Base-by-base conservation (phyloP, 2,888 invertebrate species). In the Hermaeophaga mercurialis region DNA sequence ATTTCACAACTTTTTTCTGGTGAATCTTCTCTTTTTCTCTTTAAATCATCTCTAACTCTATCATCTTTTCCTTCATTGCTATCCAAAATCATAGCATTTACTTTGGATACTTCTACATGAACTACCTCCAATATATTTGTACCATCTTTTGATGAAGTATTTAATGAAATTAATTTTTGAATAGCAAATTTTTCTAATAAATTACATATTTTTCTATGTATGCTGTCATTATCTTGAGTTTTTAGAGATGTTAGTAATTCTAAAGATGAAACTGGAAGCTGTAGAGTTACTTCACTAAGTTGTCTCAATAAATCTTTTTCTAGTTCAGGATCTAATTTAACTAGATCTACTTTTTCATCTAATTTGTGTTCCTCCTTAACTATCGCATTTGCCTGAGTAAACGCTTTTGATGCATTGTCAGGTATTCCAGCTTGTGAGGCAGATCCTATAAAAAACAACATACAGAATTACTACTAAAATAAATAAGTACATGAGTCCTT, bases 131-230 rank as follows among this genome's bases (percentile, higher is more conserved):
- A 65, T 47, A 75, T 72, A 66, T 77, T 80, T 33, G 77, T 75
- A 26, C 76, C 77, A 69, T 82, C 81, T 62, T 80, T 80, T 19
- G 75, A 68, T 18, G 72, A 70, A 61, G 81, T 81, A 69, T 80
- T 80, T 15, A 82, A 77, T 43, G 80, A 83, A 57, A 90, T 85
- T 47, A 89, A 75, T 70, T 87, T 85, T 73, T 91, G 91, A n/a
- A 86, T 84, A 1, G 90, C 85, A 73, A 92, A 85, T 75, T 91
- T 91, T 66, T 88, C 86, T 3, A 92, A 75, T 43, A 91, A 80
- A 74, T 88, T 89, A 65, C 87, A 85, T 6, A 92, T 82, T 63
- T 85, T 81, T 43, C 83, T 79, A 38, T 65, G 61, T 3, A 57
- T 46, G 11, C 59, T 45, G 39, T 61, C 63, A 26, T 61, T 65